Evolutionary conservation across 2,888 invertebrate genomes (phyloP), one percentile per base, ranked within the genome.

Genomic region (Zootermopsis nevadensis): DNA sequence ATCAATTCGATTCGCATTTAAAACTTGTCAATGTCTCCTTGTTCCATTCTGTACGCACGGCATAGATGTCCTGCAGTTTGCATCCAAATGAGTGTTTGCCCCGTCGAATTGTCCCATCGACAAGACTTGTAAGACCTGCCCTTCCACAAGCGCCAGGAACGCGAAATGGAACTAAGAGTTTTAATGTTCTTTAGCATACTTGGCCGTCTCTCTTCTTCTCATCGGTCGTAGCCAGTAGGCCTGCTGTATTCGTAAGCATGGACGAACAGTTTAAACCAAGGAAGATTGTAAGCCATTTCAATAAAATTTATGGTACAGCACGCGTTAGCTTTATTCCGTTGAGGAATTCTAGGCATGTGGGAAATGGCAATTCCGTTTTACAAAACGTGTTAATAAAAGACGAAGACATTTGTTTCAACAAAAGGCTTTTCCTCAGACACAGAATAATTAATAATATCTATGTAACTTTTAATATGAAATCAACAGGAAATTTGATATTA

Each of bases 31-130:
- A 22, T 12, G 33, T 31, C 33, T 76, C 38, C 76, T 42, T 19
- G 12, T 76, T 31, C 79, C 60, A 3, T 31, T 42, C 38, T 30
- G n/a, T 60, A 60, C n/a, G 60, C 60, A 60, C 27, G 2, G 60
- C 27, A 12, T n/a, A 60, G 8, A 77, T 31, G 55, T 42, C 35
- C 15, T 33, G 66, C 80, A 60, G 80, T 80, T 80, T 80, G 80
- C 80, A 80, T 80, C 30, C 35, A 80, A 67, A 80, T 80, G 80
- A 80, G 80, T 42, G 42, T 69, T 80, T 80, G 66, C 38, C 67
- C 53, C 22, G 77, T 55, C 42, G 77, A 48, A 77, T 77, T 77
- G 53, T 55, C 48, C 7, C 53, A 6, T 69, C 31, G 69, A 33
- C 33, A 69, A 30, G 30, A 66, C 30, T n/a, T 30, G 10, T 27